phyloP scores from a whole-genome alignment of 2,113 vertebrate genomes.

The Todiramphus chloris region DNA sequence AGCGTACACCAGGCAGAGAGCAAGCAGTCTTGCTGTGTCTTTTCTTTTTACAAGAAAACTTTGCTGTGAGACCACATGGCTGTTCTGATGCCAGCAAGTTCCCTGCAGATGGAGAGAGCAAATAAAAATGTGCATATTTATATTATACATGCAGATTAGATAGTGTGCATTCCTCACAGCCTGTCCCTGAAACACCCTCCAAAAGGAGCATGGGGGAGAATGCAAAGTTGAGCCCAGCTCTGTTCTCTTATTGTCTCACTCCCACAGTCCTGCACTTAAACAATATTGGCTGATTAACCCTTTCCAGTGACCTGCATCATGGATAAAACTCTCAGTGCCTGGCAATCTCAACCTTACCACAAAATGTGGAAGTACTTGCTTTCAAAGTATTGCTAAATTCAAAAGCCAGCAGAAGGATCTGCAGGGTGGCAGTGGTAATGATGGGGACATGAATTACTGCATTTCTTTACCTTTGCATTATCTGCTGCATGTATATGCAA shows the following conservation, averaged over 20 bases:
- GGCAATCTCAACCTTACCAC: not conserved
- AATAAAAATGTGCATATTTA: slow-evolving; percentile 55
- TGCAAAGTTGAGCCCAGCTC: slow-evolving; percentile 43
- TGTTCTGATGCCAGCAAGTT: slow-evolving; percentile 60
- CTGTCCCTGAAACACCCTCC: slow-evolving; percentile 71
- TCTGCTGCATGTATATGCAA: not conserved
- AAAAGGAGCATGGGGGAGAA: slow-evolving; percentile 60
- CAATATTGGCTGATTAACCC: slow-evolving; percentile 20
- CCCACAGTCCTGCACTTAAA: not conserved
- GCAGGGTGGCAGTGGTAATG: not conserved
- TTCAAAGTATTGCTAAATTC: not conserved
- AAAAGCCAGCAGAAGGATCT: not conserved
- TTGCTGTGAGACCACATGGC: slow-evolving; percentile 35
- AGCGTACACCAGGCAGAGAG: not conserved
- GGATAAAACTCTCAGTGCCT: not conserved
- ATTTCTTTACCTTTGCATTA: not conserved
- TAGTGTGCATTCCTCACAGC: slow-evolving; percentile 65
- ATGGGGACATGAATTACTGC: not conserved
- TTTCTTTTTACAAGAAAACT: not conserved
- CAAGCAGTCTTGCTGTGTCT: not conserved
- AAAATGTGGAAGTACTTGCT: not conserved
- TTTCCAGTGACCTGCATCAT: not conserved
- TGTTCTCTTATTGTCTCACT: slow-evolving; percentile 38
- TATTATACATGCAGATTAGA: slow-evolving; percentile 73
- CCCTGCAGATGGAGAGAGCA: slow-evolving; percentile 62